phyloP scores from a whole-genome alignment of 2,888 invertebrate genomes.

The Heliconius ismenius region DNA sequence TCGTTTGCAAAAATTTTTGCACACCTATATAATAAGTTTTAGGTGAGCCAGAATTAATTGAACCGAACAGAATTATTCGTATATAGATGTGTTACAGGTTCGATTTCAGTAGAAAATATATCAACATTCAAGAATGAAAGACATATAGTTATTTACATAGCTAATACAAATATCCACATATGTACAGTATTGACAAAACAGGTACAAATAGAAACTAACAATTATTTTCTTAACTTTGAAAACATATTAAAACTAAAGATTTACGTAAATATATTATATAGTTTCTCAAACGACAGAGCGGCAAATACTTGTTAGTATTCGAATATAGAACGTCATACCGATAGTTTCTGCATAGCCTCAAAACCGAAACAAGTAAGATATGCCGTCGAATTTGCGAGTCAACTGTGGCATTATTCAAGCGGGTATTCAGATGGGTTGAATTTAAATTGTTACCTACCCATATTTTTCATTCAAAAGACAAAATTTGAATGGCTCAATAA shows the following conservation, averaged over 20 bases:
- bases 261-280: neutral
- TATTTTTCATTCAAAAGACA: slow-evolving; percentile 3
- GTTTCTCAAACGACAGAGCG: neutral
- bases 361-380: slow-evolving; percentile 28
- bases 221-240: neutral
- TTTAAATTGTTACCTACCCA: neutral
- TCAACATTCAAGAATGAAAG: neutral
- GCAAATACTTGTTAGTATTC: neutral
- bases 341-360: slow-evolving; percentile 19
- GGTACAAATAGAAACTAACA: neutral
- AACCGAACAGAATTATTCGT: too few relatives aligned
- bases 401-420: slow-evolving; percentile 18
- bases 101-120: neutral
- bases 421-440: neutral
- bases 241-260: neutral
- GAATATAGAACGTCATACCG: neutral
- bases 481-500: slow-evolving; percentile 1
- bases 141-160: neutral
- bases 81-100: neutral
- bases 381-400: slow-evolving; percentile 24
- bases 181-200: neutral
- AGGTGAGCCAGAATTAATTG: neutral
- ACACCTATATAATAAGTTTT: neutral
- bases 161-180: neutral
- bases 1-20: neutral